Base-by-base conservation (phyloP, 2,113 vertebrate genomes). In the Centropus bengalensis region DNA sequence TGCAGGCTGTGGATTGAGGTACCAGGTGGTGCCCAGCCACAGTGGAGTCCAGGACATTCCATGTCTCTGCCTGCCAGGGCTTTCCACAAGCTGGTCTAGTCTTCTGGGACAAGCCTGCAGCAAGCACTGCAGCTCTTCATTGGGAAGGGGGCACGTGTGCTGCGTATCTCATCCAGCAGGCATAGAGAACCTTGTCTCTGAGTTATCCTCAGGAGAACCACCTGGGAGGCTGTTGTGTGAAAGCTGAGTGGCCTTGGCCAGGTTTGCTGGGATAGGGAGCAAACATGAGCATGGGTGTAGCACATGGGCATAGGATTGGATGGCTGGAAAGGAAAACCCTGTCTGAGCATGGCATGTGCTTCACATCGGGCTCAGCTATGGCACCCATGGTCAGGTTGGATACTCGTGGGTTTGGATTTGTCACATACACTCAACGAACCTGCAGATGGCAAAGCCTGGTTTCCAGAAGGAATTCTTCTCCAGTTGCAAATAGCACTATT, bases 261-360 rank as follows among this genome's bases (percentile, higher is more conserved):
- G 51, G 36, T 9, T 36, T 66, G 40, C 19, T 0, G 2, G 12
- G 24, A 2, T 2, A 10, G 28, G 47, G 63, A 60, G 5, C 40
- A 36, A 17, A 21, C n/a, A 9, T 11, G 30, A 2, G 3, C 5
- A 13, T 0, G 3, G 6, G 6, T 28, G 18, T 45, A n/a, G 51
- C 36, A 22, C 1, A 1, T 0, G 2, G 12, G 8, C 10, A 8
- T 3, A 3, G 14, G 33, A 30, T 66, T 54, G 0, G 0, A 4
- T 21, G 58, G 5, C 49, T 24, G 17, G 20, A 56, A 63, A 6
- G 1, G 1, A 49, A 28, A 45, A 36, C 17, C 12, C 6, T 38
- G 30, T 13, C 26, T 21, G 9, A 2, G 15, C 26, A 24, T n/a
- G 42, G 49, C 32, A 2, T 18, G 13, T 20, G 6, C 24, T 63